Conservation (phyloP, 2,113 vertebrate genomes). For the Sitta europaea region DNA sequence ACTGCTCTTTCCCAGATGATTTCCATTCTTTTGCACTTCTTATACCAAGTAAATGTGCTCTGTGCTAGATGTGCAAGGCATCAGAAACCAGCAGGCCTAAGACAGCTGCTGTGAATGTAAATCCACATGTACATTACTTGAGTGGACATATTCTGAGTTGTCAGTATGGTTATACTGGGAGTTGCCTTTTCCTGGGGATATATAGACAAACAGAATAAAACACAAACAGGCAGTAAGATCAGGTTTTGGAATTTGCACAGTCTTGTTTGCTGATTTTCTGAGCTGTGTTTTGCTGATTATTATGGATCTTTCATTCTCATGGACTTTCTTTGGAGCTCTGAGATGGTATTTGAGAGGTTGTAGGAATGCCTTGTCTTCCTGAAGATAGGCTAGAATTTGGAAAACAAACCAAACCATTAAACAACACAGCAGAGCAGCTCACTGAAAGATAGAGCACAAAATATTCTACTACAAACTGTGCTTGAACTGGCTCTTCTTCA, state of each 20-base stretch:
- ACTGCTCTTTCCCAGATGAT: background rate
- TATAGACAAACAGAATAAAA: background rate
- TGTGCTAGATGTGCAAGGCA: background rate
- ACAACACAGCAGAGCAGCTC: background rate
- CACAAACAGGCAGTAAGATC: background rate
- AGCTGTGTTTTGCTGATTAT: background rate
- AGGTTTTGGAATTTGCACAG: background rate
- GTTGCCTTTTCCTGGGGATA: background rate
- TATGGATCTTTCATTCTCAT: background rate
- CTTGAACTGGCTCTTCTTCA: background rate
- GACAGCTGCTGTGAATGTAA: background rate
- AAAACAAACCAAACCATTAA: background rate
- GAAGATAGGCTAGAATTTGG: background rate
- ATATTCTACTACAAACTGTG: background rate
- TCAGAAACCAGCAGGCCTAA: background rate
- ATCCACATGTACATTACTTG: background rate
- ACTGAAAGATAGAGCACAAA: background rate
- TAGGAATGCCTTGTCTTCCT: background rate
- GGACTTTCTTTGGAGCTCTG: background rate
- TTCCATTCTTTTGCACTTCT: background rate
- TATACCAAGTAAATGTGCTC: background rate
- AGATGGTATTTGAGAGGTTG: background rate
- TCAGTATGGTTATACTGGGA: background rate
- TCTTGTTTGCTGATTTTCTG: background rate
- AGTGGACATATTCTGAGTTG: background rate